Evolutionary conservation across 1,140 invertebrate species (phyloP).

Genomic region (Calephelis nemesis): DNA sequence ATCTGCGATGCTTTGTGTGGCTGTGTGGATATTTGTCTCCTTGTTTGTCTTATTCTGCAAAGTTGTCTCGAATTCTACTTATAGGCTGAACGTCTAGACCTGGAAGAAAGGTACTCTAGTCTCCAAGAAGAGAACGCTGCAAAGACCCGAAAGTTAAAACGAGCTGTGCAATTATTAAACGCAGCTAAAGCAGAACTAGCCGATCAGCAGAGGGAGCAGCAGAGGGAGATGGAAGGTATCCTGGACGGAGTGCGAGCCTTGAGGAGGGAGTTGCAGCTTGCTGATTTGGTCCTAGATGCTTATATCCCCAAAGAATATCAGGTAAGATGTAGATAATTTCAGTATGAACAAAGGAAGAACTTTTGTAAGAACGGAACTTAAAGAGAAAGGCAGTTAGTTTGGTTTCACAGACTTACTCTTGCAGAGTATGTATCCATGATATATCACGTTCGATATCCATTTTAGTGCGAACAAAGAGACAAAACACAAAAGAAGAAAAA

Average conservation of each 20-base stretch:
- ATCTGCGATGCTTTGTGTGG: too few relatives aligned
- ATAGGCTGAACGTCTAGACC: slow-evolving; percentile 93
- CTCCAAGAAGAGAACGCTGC: slow-evolving; percentile 96
- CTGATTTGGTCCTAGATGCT: slow-evolving; percentile 90
- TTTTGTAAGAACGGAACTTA: too few relatives aligned
- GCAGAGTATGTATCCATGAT: too few relatives aligned
- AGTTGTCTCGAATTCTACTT: neutral
- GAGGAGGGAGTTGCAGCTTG: slow-evolving; percentile 93
- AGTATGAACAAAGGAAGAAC: too few relatives aligned
- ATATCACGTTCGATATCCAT: too few relatives aligned
- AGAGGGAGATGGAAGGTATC: slow-evolving; percentile 97
- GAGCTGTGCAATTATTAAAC: slow-evolving; percentile 90
- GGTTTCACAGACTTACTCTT: too few relatives aligned
- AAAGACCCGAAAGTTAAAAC: slow-evolving; percentile 95
- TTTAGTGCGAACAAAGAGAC: too few relatives aligned
- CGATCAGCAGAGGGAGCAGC: slow-evolving; percentile 95
- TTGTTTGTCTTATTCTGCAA: neutral
- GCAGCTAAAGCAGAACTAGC: slow-evolving; percentile 92
- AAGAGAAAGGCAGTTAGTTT: too few relatives aligned
- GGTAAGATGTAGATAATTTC: slow-evolving; percentile 28
- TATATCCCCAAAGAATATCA: slow-evolving; percentile 95
- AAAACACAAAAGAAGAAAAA: too few relatives aligned
- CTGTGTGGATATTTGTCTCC: too few relatives aligned
- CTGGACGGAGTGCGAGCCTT: slow-evolving; percentile 95
- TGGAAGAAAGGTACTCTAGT: slow-evolving; percentile 97